Evolutionary conservation across 37 sponge, comb jelly and placozoan species (phyloP).

Genomic region (Cliona cf. orientalis): DNA sequence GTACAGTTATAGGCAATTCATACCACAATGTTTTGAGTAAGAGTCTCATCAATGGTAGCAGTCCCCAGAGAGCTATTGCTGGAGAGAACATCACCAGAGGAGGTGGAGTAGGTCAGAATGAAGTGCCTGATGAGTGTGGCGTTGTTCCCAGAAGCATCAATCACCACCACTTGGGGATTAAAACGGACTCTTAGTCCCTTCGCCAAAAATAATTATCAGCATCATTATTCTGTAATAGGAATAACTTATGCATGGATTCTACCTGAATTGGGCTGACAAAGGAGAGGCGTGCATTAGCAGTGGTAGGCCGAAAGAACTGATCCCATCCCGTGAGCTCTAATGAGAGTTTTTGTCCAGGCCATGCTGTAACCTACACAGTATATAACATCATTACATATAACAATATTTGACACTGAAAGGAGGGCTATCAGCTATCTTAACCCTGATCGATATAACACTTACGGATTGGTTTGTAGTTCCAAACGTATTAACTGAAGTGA

Average conservation of each 20-base stretch:
- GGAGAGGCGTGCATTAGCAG: constrained; percentile 11
- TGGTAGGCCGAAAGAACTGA: constrained; percentile 41
- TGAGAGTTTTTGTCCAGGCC: constrained; percentile 47
- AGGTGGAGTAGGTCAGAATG: constrained; percentile 7
- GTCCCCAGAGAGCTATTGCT: not conserved
- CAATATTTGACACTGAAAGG: no score
- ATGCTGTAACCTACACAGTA: constrained; percentile 25
- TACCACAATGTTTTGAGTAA: not conserved
- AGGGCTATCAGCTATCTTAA: no score
- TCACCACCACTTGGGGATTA: constrained; percentile 17
- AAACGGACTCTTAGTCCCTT: not conserved
- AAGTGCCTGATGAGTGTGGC: not conserved
- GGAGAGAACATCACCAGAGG: not conserved
- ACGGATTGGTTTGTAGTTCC: no score
- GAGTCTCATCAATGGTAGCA: not conserved
- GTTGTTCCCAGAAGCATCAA: constrained; percentile 4
- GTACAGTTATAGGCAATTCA: no score
- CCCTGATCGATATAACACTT: no score
- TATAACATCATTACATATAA: no score
- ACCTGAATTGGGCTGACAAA: not conserved
- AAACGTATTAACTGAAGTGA: no score
- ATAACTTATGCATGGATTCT: no score
- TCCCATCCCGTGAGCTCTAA: constrained; percentile 42
- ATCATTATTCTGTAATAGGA: no score
- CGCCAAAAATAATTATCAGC: no score